Base-by-base conservation (phyloP, 2,888 invertebrate genomes). In the Ariolimax columbianus region DNA sequence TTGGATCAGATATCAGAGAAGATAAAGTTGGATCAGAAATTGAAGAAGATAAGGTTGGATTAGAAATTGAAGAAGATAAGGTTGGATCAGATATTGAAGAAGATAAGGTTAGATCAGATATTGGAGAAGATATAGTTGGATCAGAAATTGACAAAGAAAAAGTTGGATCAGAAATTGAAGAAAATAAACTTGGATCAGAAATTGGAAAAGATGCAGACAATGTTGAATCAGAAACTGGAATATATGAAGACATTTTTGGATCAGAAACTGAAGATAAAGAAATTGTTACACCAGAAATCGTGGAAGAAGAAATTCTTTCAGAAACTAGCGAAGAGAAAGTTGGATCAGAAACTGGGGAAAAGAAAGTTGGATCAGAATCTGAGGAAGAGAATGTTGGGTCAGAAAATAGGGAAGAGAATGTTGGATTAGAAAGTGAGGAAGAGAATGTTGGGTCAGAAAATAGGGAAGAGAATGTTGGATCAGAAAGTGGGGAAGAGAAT, bases 111-210 rank as follows among this genome's bases (percentile, higher is more conserved):
- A 33, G 36, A 66, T 43, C 43, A 51, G 77, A 77, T 36, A 68
- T 7, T 38, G 51, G 26, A 43, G 36, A 30, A 47, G 33, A 6
- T 26, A 17, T 19, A 43, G 47, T 3, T 23, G 36, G 23, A 40
- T 1, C 63, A 14, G 33, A n/a, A 43, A 47, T 9, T 38, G 51
- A 70, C 6, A 36, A 17, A 43, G 77, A 66, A n/a, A 51, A 43
- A 63, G 83, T 51, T 19, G 1, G 26, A 30, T 17, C 72, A 38
- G 38, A 19, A 70, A 70, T 6, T 70, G 70, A 19, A 36, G 36
- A 36, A 43, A n/a, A 63, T 40, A 77, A 66, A 33, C n/a, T 38
- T 11, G 55, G 36, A 63, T 26, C 38, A 77, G 83, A 73, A 51
- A 59, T 6, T 30, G 40, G 23, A 51, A n/a, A 51, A 73, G 30